Conservation (phyloP, 2,113 vertebrate genomes). For the Danionella cerebrum region DNA sequence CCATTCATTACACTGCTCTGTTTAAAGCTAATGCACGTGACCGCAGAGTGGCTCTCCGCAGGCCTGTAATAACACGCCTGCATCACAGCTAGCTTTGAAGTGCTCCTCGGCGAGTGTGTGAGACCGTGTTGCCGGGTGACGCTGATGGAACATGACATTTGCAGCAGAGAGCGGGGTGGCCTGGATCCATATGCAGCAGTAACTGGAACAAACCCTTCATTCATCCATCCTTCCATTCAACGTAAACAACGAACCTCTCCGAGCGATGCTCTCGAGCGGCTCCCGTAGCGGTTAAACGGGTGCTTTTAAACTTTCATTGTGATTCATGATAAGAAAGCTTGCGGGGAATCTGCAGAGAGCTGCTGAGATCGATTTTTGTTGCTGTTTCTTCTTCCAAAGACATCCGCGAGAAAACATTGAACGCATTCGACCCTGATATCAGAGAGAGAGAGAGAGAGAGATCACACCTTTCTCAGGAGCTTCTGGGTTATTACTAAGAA, state of each 20-base stretch:
- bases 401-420: too few species aligned
- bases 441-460: too few species aligned
- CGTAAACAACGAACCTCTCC: neutral
- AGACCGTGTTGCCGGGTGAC: constrained; percentile 31
- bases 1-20: constrained; percentile 21
- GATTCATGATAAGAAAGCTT: too few species aligned
- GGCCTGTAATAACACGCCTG: constrained; percentile 38
- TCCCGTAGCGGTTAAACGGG: too few species aligned
- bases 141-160: constrained; percentile 40
- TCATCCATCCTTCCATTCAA: neutral
- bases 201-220: constrained; percentile 15
- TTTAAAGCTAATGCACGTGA: neutral
- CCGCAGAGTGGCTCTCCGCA: neutral
- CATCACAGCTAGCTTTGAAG: constrained; percentile 17
- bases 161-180: constrained; percentile 34
- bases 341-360: too few species aligned
- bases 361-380: too few species aligned
- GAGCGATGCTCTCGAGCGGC: neutral
- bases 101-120: constrained; percentile 4
- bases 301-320: too few species aligned
- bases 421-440: too few species aligned
- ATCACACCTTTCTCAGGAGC: too few species aligned
- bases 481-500: too few species aligned
- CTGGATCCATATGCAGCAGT: constrained; percentile 29
- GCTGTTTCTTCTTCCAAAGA: too few species aligned